phyloP scores from a whole-genome alignment of 1,140 invertebrate genomes.

The Bombus waltoni region DNA sequence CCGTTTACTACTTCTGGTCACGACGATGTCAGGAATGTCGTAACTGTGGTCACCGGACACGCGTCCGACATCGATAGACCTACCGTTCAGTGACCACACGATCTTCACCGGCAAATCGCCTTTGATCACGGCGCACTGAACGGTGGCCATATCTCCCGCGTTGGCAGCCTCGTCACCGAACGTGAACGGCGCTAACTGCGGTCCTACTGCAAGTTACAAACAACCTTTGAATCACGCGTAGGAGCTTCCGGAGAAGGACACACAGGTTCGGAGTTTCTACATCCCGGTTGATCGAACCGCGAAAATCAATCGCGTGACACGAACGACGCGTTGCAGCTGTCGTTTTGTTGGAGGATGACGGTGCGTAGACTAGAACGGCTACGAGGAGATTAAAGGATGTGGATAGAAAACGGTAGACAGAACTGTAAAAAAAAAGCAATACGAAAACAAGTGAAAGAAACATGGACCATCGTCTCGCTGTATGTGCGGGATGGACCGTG shows the following conservation, averaged over 20 bases:
- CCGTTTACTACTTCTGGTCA: conserved; percentile 87
- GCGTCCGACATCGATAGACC: conserved; percentile 66
- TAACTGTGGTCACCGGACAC: conserved; percentile 71
- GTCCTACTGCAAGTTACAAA: conserved; percentile 83
- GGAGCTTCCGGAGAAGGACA: conserved; percentile 27
- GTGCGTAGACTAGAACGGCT: background rate
- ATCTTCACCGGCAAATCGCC: conserved; percentile 90
- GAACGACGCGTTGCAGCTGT: conserved; percentile 7
- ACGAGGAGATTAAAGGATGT: background rate
- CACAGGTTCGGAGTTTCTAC: background rate
- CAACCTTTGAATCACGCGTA: conserved; percentile 34
- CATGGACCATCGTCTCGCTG: conserved; percentile 56
- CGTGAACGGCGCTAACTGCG: conserved; percentile 86
- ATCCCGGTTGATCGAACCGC: background rate
- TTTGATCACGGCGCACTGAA: conserved; percentile 89
- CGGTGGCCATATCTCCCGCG: conserved; percentile 87
- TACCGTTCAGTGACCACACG: conserved; percentile 87
- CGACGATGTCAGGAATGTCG: conserved; percentile 84
- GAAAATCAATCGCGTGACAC: background rate
- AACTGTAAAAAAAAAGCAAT: conserved; percentile 23
- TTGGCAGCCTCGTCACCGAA: conserved; percentile 88
- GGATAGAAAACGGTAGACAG: background rate
- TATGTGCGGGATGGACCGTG: conserved; percentile 53
- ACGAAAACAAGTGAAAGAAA: conserved; percentile 16
- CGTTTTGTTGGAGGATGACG: background rate